Conservation (phyloP, 2,113 vertebrate species). For the Sardina pilchardus region DNA sequence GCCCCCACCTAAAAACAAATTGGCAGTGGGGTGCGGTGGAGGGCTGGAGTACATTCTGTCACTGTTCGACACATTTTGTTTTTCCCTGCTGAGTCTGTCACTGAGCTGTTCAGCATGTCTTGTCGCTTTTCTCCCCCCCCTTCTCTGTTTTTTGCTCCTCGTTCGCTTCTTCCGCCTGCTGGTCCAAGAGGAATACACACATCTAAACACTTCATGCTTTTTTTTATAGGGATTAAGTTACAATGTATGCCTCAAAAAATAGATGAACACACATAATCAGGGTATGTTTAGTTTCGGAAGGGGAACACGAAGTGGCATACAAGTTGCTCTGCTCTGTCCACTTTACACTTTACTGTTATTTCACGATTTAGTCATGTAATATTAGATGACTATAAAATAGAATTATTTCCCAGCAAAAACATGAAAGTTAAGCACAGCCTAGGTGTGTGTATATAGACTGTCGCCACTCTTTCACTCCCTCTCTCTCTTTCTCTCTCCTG, state of each 20-base stretch:
- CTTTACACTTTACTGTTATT: background rate
- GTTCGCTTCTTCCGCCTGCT: background rate
- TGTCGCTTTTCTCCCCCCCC: background rate
- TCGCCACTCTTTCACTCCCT: background rate
- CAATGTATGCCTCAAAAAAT: background rate
- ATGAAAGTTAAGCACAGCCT: background rate
- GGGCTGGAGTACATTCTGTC: constrained; percentile 10
- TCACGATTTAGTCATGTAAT: background rate
- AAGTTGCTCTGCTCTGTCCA: background rate
- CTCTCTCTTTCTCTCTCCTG: background rate
- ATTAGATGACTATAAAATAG: background rate
- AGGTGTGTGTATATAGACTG: background rate
- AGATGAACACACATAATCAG: background rate
- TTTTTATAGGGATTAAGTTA: background rate
- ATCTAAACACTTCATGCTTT: background rate
- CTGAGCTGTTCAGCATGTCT: background rate
- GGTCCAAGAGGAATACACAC: background rate
- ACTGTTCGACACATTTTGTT: background rate
- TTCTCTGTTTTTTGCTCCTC: background rate
- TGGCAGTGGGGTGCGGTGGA: background rate
- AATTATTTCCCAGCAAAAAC: background rate
- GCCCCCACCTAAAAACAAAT: constrained; percentile 23
- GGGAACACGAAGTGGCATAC: background rate
- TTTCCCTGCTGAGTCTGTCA: constrained; percentile 8
- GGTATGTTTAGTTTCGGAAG: background rate